Evolutionary conservation across 2,797 vertebrate genomes (phyloP).

Genomic region (Jordanella pulchra): DNA sequence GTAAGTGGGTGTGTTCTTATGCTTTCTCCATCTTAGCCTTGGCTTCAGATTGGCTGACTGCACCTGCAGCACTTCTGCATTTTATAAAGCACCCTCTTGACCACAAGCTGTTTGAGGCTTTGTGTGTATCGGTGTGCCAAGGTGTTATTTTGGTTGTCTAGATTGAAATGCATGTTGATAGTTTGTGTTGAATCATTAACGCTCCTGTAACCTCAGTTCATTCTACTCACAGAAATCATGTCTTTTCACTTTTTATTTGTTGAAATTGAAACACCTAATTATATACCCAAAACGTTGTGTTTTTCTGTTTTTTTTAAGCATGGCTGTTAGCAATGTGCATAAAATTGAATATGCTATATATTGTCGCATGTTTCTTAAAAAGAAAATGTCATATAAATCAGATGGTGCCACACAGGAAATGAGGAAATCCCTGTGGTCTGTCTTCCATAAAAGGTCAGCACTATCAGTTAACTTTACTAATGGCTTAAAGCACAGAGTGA

Average conservation of each 20-base stretch:
- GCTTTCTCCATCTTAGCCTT: neutral
- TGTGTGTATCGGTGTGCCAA: too few relatives aligned
- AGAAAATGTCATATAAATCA: neutral
- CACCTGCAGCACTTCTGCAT: too few relatives aligned
- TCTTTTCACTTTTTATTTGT: too few relatives aligned
- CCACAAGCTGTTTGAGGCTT: too few relatives aligned
- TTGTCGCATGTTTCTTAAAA: neutral
- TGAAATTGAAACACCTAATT: too few relatives aligned
- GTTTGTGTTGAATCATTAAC: too few relatives aligned
- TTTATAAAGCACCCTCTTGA: too few relatives aligned
- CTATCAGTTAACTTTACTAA: constrained; percentile 17
- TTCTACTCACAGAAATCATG: neutral
- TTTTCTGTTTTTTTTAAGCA: neutral
- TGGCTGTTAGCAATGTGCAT: too few relatives aligned
- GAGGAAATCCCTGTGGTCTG: neutral
- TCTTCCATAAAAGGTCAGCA: neutral
- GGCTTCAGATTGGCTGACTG: neutral
- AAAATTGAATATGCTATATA: neutral
- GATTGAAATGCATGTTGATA: too few relatives aligned
- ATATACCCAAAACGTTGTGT: neutral
- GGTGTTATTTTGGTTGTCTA: too few relatives aligned
- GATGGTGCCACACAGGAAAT: neutral
- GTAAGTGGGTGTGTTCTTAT: neutral
- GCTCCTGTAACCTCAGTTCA: too few relatives aligned
- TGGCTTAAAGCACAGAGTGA: neutral